phyloP scores from a whole-genome alignment of 2,113 vertebrate genomes.

The Macaca mulatta region DNA sequence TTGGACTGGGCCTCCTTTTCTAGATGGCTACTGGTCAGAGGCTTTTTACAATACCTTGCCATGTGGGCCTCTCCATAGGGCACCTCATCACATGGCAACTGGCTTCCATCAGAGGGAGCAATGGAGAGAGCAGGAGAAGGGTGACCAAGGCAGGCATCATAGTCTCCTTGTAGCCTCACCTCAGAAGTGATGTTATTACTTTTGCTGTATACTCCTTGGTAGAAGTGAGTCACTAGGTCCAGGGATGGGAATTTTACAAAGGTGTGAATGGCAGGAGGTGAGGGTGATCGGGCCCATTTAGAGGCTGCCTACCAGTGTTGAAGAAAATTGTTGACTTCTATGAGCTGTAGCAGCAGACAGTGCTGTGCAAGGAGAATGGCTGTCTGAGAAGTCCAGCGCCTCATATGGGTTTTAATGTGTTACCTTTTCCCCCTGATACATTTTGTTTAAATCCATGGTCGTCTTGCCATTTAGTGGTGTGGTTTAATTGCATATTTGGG shows the following conservation, averaged over 20 bases:
- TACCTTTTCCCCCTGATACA: background rate
- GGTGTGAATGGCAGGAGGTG: too few relatives aligned
- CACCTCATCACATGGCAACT: background rate
- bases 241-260: background rate
- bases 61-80: too few relatives aligned
- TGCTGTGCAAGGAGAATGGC: background rate
- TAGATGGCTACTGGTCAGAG: too few relatives aligned
- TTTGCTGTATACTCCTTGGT: background rate
- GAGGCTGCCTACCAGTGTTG: background rate
- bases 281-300: background rate
- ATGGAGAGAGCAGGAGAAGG: background rate
- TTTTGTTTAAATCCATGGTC: background rate
- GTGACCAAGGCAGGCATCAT: background rate
- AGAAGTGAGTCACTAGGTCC: background rate
- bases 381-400: background rate
- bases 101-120: background rate
- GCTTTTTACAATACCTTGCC: too few relatives aligned
- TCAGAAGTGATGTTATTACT: background rate
- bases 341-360: background rate
- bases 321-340: background rate
- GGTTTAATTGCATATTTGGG: background rate
- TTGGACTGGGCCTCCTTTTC: too few relatives aligned
- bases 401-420: conserved; percentile 5
- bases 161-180: background rate
- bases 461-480: background rate